phyloP scores from a whole-genome alignment of 1,140 invertebrate species.

The Brachionus manjavacas region DNA sequence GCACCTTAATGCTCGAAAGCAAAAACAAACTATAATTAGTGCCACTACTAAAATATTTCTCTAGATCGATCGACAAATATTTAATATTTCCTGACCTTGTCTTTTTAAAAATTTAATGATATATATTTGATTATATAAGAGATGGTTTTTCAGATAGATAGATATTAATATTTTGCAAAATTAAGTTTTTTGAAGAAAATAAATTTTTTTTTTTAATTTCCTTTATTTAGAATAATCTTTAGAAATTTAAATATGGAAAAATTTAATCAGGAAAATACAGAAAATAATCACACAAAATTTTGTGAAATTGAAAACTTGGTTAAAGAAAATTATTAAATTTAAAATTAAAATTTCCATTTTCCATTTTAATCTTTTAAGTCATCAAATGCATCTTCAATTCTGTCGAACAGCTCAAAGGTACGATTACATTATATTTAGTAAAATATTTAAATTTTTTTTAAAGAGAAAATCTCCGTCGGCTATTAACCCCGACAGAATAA shows the following conservation, averaged over 20 bases:
- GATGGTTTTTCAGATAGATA: neutral
- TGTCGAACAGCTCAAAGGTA: neutral
- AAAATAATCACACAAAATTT: neutral
- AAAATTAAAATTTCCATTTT: neutral
- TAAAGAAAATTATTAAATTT: neutral
- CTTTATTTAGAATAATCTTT: neutral
- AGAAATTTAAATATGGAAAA: neutral
- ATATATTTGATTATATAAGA: neutral
- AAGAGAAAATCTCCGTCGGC: neutral
- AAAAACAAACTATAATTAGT: too few relatives aligned
- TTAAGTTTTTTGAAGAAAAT: neutral
- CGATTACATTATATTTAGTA: neutral
- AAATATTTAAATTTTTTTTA: neutral
- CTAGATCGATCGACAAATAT: neutral
- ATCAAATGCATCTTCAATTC: neutral
- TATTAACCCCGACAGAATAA: neutral
- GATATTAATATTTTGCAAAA: neutral
- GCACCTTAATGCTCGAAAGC: too few relatives aligned
- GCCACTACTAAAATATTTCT: neutral
- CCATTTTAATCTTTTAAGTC: neutral
- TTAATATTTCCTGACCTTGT: neutral
- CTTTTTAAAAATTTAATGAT: neutral
- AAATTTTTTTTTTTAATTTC: neutral
- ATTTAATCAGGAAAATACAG: neutral
- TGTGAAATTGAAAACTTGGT: neutral